Percentiles rank a stretch among this genome's conserved stretches.
Evolutionary conservation across 2,888 invertebrate species (phyloP).

Genomic region (Drosophila robusta): DNA sequence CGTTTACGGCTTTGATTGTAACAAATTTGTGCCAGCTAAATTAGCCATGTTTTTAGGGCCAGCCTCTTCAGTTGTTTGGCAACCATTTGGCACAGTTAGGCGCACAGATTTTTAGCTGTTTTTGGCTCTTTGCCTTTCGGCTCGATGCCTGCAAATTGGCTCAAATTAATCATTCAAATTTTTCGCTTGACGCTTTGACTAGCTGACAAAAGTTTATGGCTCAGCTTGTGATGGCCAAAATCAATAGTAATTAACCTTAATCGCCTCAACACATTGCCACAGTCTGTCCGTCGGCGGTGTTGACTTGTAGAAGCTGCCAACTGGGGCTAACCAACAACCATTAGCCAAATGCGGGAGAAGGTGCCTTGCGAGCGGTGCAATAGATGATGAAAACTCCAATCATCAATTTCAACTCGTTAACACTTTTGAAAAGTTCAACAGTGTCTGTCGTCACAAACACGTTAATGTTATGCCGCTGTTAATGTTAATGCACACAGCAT

Average conservation of each 20-base stretch:
- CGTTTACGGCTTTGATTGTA: conserved; percentile 71
- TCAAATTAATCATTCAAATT: conserved; percentile 72
- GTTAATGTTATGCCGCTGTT: not conserved
- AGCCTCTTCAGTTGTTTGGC: conserved; percentile 48
- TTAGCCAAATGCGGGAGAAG: conserved; percentile 29
- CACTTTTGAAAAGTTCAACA: not conserved
- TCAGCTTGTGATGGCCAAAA: conserved; percentile 52
- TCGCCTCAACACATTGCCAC: conserved; percentile 40
- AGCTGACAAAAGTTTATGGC: conserved; percentile 54
- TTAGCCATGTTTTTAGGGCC: conserved; percentile 71
- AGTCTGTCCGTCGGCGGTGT: conserved; percentile 21
- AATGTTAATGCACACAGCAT: not conserved
- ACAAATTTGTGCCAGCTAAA: conserved; percentile 74
- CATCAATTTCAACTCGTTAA: conserved; percentile 11
- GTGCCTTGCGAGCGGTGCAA: not conserved
- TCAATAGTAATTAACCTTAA: conserved; percentile 77
- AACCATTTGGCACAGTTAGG: conserved; percentile 66
- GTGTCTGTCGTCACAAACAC: not conserved
- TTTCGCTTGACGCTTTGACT: conserved; percentile 54
- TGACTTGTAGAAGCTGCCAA: conserved; percentile 46
- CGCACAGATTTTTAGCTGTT: conserved; percentile 47
- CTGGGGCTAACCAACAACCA: conserved; percentile 9
- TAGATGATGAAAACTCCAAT: conserved; percentile 5
- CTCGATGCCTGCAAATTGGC: conserved; percentile 57
- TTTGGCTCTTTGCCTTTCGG: conserved; percentile 22